Evolutionary conservation across 2,888 invertebrate species (phyloP), one percentile per base, ranked within the genome.

Genomic region (Leptinotarsa rubiginosa): DNA sequence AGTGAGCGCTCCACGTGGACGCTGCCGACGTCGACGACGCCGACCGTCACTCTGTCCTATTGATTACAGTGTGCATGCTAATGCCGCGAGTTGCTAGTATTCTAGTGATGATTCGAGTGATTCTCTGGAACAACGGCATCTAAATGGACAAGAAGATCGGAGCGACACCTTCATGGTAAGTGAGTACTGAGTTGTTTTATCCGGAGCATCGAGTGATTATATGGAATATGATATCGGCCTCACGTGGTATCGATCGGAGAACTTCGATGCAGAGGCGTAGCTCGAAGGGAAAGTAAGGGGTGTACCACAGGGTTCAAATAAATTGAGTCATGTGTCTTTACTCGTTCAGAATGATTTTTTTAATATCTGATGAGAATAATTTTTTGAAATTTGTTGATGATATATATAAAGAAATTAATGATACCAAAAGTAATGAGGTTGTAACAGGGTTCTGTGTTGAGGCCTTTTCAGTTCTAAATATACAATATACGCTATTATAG

Each of bases 141-240:
- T 41, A 52, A 62, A 52, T 50, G 54, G 59, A 62, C 22, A 12
- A 22, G n/a, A 70, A 73, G 22, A 47, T 56, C 47, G 72, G 76
- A 77, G 78, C 76, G 78, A 64, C 70, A 66, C 49, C 70, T 22
- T 31, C 49, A 54, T 47, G 13, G 16, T 25, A 31, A 62, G 62
- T 62, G 15, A 62, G 62, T 62, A 62, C n/a, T 70, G 20, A 18
- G 68, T 70, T 50, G 65, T 69, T 73, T 69, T 66, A 67, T 65
- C 54, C 25, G 16, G 49, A 18, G 22, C 56, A 22, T 76, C 80
- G 79, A 78, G 81, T 87, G 86, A 85, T 86, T 84, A 83, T 83
- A 85, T 87, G 86, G 86, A 84, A 86, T 87, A 87, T 87, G 86
- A 87, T 87, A 87, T 86, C 86, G 85, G 84, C 77, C 83, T 83